Conservation (phyloP, 2,888 invertebrate species). For the Fragum sueziense region DNA sequence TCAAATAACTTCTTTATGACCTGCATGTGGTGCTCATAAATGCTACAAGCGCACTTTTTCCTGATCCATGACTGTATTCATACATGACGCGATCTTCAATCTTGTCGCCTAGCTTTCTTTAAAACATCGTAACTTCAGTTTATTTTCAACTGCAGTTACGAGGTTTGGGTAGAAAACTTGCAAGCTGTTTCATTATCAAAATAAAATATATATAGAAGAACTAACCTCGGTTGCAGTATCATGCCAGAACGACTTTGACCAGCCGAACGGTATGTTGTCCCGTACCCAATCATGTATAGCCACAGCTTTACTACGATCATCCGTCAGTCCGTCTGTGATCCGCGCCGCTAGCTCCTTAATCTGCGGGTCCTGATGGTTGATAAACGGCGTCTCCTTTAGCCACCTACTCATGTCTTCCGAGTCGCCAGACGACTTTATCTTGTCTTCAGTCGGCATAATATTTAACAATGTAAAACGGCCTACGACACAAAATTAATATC, state of each 20-base stretch:
- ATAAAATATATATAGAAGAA: too few relatives aligned
- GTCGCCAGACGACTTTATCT: neutral
- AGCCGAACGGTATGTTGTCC: constrained; percentile 18
- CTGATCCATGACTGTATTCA: too few relatives aligned
- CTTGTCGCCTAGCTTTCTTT: too few relatives aligned
- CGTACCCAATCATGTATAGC: constrained; percentile 13
- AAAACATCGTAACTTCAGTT: too few relatives aligned
- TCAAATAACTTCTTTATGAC: too few relatives aligned
- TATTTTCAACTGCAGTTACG: too few relatives aligned
- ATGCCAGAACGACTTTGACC: constrained; percentile 10
- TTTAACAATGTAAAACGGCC: neutral
- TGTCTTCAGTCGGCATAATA: neutral
- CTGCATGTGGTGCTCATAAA: too few relatives aligned
- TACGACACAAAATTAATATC: too few relatives aligned
- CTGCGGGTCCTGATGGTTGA: constrained; percentile 12
- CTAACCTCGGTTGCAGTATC: constrained; percentile 6
- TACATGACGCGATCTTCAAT: too few relatives aligned
- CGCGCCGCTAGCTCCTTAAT: neutral
- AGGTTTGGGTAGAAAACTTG: too few relatives aligned
- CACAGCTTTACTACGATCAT: constrained; percentile 2
- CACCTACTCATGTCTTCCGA: neutral
- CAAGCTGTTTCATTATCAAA: too few relatives aligned
- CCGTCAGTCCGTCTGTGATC: constrained; percentile 2
- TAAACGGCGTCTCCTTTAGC: constrained; percentile 7
- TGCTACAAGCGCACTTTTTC: too few relatives aligned